Evolutionary conservation across 2,113 vertebrate genomes (phyloP), one percentile per base, ranked within the genome.

Genomic region (Cynocephalus volans): DNA sequence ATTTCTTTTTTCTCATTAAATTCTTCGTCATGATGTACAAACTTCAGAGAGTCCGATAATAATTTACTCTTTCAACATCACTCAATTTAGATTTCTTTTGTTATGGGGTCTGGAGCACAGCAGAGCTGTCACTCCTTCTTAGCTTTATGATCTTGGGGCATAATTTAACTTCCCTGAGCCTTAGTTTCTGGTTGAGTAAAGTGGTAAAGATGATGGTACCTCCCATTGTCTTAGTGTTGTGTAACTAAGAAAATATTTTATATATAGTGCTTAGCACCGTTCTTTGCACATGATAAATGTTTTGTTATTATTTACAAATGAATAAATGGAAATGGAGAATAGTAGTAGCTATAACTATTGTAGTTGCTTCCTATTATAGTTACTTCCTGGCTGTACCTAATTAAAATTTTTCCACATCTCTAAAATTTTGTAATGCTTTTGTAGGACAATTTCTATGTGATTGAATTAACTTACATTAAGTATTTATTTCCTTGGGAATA

Each of bases 81-180:
- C 45, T 96, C 36, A 81, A 5, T 88, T 91, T 88, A 75, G 48
- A 67, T 95, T 91, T 93, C 24, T 85, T 95, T 88, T 84, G 65
- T 88, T 94, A 56, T 36, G 56, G 70, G 6, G 36, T 85, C 76
- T 80, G 67, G 50, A 89, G 36, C 36, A 52, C 23, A 75, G n/a
- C 36, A 80, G 23, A 94, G 23, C 54, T 87, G 21, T 77, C 15
- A 41, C 15, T 13, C 84, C 36, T 69, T 70, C 41, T 93, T 89
- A 89, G 24, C 45, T 91, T 4, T 75, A 56, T 88, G 72, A 82
- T 41, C 8, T 21, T 26, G 81, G 82, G 41, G 4, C 54, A 52
- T 93, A 92, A 73, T 85, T 76, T 82, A 75, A 96, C 11, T 83
- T 87, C 19, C 28, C 8, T 76, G 65, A 93, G 24, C 19, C 26